These are phyloP conservation scores for Acleris holmiana DNA, from an alignment of 2,888 invertebrate genomes.

Conservation along the genomic window DNA sequence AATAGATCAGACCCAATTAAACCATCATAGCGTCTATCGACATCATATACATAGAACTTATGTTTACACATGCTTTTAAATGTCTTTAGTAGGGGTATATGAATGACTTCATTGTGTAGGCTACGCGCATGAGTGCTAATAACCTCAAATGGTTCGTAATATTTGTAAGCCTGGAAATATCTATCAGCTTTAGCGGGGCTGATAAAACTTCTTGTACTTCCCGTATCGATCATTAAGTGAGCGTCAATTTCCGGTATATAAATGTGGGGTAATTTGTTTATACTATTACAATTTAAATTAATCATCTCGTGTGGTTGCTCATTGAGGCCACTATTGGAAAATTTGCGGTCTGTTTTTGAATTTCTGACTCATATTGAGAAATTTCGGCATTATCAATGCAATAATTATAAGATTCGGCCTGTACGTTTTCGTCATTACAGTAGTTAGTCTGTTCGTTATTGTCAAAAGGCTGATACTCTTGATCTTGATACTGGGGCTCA, in stretches of 20 bases:
- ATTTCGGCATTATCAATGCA: too few species aligned
- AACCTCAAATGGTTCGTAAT: conserved; percentile 39
- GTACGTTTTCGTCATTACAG: too few species aligned
- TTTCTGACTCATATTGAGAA: too few species aligned
- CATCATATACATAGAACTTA: too few species aligned
- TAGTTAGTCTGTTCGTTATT: too few species aligned
- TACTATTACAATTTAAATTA: conserved; percentile 20
- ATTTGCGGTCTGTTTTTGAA: background rate
- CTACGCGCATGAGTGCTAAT: conserved; percentile 41
- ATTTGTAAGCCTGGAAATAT: too few species aligned
- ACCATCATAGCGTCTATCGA: conserved; percentile 37
- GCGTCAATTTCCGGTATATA: conserved; percentile 36
- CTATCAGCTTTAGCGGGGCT: conserved; percentile 29
- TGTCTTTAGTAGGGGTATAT: too few species aligned
- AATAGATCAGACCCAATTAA: conserved; percentile 39
- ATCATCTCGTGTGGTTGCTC: conserved; percentile 19
- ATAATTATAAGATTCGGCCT: too few species aligned
- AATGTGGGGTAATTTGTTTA: conserved; percentile 38
- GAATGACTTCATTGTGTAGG: conserved; percentile 36
- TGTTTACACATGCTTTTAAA: too few species aligned
- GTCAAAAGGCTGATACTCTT: too few species aligned
- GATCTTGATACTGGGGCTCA: too few species aligned
- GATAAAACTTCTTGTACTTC: conserved; percentile 39
- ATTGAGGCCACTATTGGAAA: background rate
- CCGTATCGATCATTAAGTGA: conserved; percentile 41